phyloP scores from a whole-genome alignment of 2,113 vertebrate species.

The Phylloscopus whistleri region DNA sequence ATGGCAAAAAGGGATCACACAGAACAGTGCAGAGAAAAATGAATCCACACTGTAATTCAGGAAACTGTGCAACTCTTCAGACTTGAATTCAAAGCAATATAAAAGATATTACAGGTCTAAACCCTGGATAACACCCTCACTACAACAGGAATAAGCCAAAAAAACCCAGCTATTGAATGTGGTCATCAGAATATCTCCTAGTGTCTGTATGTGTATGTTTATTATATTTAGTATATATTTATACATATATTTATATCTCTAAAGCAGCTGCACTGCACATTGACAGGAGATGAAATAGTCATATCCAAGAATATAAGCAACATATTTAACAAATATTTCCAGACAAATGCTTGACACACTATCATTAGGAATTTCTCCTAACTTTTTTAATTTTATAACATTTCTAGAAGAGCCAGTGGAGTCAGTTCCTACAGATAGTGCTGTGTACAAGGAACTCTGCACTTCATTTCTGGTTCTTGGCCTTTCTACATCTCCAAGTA shows the following conservation, averaged over 20 bases:
- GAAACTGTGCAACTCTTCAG: background rate
- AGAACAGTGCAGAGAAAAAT: background rate
- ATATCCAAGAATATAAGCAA: background rate
- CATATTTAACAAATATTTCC: background rate
- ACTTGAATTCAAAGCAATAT: background rate
- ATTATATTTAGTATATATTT: background rate
- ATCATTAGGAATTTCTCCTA: background rate
- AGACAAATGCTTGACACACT: background rate
- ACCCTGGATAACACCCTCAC: background rate
- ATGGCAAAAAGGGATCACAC: background rate
- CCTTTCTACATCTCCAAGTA: background rate
- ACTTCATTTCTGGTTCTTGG: background rate
- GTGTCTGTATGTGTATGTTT: background rate
- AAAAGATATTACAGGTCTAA: background rate
- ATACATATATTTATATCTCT: background rate
- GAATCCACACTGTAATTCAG: background rate
- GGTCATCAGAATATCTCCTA: background rate
- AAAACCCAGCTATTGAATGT: background rate
- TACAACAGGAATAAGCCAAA: background rate
- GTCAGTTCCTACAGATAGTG: background rate
- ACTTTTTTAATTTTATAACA: background rate
- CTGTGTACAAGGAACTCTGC: accelerated
- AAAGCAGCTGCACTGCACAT: background rate
- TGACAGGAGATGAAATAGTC: background rate
- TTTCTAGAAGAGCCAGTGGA: background rate